Conservation (phyloP, 2,113 vertebrate genomes). For the Ageneiosus marmoratus region DNA sequence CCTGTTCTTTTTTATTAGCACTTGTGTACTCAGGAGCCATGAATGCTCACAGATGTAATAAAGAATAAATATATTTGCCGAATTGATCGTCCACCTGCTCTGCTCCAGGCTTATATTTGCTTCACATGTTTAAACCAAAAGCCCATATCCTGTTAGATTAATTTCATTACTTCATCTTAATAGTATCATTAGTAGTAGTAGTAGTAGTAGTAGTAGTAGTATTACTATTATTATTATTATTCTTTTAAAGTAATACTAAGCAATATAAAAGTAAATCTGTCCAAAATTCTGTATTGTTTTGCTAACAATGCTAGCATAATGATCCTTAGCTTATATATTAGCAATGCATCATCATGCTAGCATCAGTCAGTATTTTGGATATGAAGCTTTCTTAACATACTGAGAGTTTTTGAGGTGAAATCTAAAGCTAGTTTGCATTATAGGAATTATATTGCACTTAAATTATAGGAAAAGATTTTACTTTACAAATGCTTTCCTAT, state of each 20-base stretch:
- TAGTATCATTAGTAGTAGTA: too few species aligned
- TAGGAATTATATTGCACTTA: too few species aligned
- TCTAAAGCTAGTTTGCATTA: not conserved
- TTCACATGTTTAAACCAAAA: not conserved
- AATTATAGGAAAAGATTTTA: not conserved
- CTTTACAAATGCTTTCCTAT: not conserved
- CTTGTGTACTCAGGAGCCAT: constrained; percentile 15
- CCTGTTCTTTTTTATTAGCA: constrained; percentile 11
- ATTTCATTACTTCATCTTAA: not conserved
- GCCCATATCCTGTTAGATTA: not conserved
- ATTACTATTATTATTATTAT: too few species aligned
- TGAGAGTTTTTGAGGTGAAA: not conserved
- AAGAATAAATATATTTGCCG: constrained; percentile 32
- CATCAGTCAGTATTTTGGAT: not conserved
- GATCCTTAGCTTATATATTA: not conserved
- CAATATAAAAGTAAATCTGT: not conserved
- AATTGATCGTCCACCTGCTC: constrained; percentile 16
- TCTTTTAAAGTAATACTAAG: not conserved
- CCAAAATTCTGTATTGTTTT: not conserved
- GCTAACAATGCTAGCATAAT: not conserved
- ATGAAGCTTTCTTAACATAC: not conserved
- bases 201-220: too few species aligned
- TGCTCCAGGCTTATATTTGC: not conserved
- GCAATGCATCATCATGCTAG: not conserved
- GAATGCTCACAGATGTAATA: constrained; percentile 30